Evolutionary conservation across 2,888 invertebrate genomes (phyloP), one percentile per base, ranked within the genome.

Genomic region (Sialis fuliginosa): DNA sequence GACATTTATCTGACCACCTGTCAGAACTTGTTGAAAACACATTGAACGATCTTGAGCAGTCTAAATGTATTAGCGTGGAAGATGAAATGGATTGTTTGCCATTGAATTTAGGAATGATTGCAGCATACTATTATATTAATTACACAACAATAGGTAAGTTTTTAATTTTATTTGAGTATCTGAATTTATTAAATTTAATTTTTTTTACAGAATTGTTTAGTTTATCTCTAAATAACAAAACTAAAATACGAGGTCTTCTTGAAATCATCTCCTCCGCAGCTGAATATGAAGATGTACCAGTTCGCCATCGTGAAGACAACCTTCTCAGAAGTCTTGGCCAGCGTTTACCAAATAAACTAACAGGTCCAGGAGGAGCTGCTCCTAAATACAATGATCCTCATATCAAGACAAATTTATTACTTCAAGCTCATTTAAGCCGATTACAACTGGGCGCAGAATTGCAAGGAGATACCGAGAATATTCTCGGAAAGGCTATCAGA

Each of bases 41-140:
- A 0, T 72, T 99, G 6, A 80, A 79, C 34, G 95, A 97, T 64
- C 69, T 97, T 58, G 93, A 96, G 61, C 91, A 93, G 63, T 90
- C 93, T 1, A 95, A 95, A 61, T 98, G 98, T 63, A 95, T 99
- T 55, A 87, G 90, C 44, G 79, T 99, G 6, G 96, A 97, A 62
- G 97, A 98, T 54, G 97, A 98, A 56, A 91, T 98, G 84, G 96
- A 98, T 62, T 88, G 91, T 1, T 75, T 90, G 49, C 95, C 98
- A 0, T 73, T 98, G 34, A 99, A 99, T 71, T 69, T 99, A 61
- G 98, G 98, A 60, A 98, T 99, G 96, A 99, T 99, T 63, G 97
- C 98, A 0, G 95, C 97, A 0, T 99, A 99, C 67, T 99, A 99
- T 65, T 98, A 98, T 67, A 98, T 98, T 58, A 96, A 97, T 65